Percentiles rank a stretch among this genome's conserved stretches.
Evolutionary conservation across 2,888 invertebrate species (phyloP).

Genomic region (Scaptomyza flava): DNA sequence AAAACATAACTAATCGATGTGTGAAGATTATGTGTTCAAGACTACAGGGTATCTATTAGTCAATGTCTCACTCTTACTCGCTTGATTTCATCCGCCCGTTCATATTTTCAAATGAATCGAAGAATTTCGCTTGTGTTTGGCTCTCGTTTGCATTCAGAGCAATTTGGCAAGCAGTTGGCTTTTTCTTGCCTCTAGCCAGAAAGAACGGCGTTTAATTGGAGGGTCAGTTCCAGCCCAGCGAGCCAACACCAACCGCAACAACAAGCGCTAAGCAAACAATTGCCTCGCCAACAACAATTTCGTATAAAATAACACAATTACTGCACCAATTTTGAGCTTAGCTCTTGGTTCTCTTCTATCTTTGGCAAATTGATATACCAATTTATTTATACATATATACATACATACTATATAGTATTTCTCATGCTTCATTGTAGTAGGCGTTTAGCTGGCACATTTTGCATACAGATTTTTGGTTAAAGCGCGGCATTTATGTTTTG

Average conservation of each 20-base stretch:
- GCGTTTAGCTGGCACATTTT: constrained; percentile 62
- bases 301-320: constrained; percentile 69
- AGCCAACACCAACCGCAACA: constrained; percentile 4
- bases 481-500: constrained; percentile 68
- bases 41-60: constrained; percentile 1
- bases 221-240: constrained; percentile 57
- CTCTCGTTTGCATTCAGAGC: constrained; percentile 62
- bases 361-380: constrained; percentile 22
- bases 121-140: constrained; percentile 49
- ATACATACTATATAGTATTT: background rate
- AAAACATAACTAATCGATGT: too few species aligned
- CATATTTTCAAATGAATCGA: constrained; percentile 50
- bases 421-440: constrained; percentile 32
- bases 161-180: constrained; percentile 55
- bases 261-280: constrained; percentile 55
- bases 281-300: constrained; percentile 36
- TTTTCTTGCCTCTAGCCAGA: constrained; percentile 48
- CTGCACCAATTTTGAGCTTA: constrained; percentile 42
- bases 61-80: background rate
- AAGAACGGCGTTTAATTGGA: constrained; percentile 63
- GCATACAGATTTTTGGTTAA: constrained; percentile 68
- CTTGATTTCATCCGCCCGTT: constrained; percentile 25
- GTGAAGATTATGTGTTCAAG: too few species aligned
- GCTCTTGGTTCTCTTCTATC: constrained; percentile 28
- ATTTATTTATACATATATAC: background rate